Evolutionary conservation across 2,113 vertebrate species (phyloP).

Genomic region (Jacana jacana): DNA sequence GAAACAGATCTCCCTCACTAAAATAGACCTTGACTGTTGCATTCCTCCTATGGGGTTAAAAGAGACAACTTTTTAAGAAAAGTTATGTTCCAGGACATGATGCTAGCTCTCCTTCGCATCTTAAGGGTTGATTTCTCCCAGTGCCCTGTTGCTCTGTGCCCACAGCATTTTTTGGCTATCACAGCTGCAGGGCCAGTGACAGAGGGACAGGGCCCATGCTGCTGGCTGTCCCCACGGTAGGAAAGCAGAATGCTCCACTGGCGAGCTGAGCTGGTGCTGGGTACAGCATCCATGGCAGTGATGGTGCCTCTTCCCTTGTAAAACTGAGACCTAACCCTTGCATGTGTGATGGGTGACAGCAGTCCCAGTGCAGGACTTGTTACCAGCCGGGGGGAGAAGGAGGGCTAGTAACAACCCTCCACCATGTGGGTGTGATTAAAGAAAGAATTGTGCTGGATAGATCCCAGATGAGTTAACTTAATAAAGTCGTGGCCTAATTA

Average conservation of each 20-base stretch:
- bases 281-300: fast-evolving
- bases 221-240: background rate
- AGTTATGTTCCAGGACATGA: background rate
- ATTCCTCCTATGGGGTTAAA: background rate
- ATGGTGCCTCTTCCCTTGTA: background rate
- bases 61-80: background rate
- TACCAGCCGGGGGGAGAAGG: background rate
- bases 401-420: background rate
- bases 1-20: background rate
- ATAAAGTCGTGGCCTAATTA: conserved; percentile 59
- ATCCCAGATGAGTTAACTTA: conserved; percentile 61
- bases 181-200: fast-evolving
- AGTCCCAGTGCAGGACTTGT: background rate
- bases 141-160: fast-evolving
- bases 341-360: background rate
- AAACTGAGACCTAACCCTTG: background rate
- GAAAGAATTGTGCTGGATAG: conserved; percentile 38
- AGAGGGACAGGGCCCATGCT: background rate
- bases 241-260: background rate
- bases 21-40: background rate
- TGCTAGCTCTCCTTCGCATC: background rate
- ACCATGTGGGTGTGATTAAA: conserved; percentile 51
- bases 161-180: background rate
- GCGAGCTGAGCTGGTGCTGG: background rate
- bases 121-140: background rate